These are phyloP conservation scores for Scomber japonicus DNA, from an alignment of 2,113 vertebrate genomes.

Conservation along the genomic window DNA sequence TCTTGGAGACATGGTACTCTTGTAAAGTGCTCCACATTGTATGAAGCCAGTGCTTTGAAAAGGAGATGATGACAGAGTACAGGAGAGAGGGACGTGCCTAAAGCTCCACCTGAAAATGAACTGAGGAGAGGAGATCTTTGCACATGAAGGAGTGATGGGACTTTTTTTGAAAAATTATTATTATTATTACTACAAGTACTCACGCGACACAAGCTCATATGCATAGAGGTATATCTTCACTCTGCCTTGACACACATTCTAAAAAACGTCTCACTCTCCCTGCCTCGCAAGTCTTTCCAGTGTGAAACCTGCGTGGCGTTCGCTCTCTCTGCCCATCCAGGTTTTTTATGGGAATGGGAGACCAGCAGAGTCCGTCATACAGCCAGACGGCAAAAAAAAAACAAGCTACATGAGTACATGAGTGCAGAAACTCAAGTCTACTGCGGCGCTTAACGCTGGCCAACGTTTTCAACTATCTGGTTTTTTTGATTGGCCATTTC, in stretches of 20 bases:
- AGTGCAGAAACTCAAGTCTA: slow-evolving; percentile 4
- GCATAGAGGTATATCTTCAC: slow-evolving; percentile 78
- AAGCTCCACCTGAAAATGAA: slow-evolving; percentile 12
- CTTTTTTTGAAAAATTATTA: background rate
- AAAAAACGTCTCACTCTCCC: slow-evolving; percentile 44
- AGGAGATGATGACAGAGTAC: background rate
- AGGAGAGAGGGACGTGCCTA: background rate
- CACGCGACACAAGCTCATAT: slow-evolving; percentile 58
- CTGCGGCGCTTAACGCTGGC: background rate
- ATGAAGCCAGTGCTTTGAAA: background rate
- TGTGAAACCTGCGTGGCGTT: background rate
- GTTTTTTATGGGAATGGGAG: slow-evolving; percentile 14
- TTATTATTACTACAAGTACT: slow-evolving; percentile 20
- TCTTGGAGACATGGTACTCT: slow-evolving; percentile 11
- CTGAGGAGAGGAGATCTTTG: slow-evolving; percentile 30
- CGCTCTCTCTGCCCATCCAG: background rate
- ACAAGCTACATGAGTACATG: background rate
- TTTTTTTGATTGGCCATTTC: background rate
- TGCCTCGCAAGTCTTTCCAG: slow-evolving; percentile 16
- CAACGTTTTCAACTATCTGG: background rate
- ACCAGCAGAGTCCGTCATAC: slow-evolving; percentile 20
- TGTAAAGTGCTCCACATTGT: background rate
- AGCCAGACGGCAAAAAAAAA: slow-evolving; percentile 1
- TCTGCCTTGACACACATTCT: slow-evolving; percentile 43
- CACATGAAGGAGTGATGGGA: slow-evolving; percentile 22